Base-by-base conservation (phyloP, 1,140 invertebrate species). In the Phthorimaea operculella region DNA sequence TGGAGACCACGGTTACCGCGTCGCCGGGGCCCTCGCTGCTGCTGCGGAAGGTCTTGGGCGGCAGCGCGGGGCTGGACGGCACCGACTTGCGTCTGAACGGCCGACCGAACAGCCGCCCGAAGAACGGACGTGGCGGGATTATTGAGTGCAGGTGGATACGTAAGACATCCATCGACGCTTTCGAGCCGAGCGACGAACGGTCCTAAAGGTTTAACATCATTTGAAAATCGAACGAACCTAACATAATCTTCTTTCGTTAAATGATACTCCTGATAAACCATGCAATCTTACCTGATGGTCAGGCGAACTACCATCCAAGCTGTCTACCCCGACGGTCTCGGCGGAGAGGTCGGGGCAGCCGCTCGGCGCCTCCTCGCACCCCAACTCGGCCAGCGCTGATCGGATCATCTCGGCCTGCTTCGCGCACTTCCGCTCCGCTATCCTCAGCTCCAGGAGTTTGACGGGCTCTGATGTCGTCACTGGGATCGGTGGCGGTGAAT, bases 291-390 rank as follows among this genome's bases (percentile, higher is more conserved):
- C 80, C 76, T 85, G 80, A 53, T 79, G 74, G 33, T 83, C 79
- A n/a, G 76, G 75, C 39, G 72, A 81, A 76, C 86, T 72, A 51
- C 82, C 73, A 62, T 84, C 72, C 28, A 86, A 58, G 33, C 79
- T 75, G 42, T 83, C 83, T 0, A 82, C 81, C 4, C 83, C 82
- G 4, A 79, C 77, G 0, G 80, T 79, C 58, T 85, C 83, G 0
- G 82, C 76, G 7, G 79, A 83, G 0, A 85, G 70, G 68, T 89
- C 88, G 63, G 95, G 94, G 73, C 93, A 93, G 48, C 92, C 94
- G n/a, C 90, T 90, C 21, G 94, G 94, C 45, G 93, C 89, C 82
- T 95, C 92, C 76, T 95, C 93, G 64, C 93, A 94, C 33, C 94
- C 94, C 5, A 96, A 87, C 74, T 94, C 91, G 57, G 92, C 92